Base-by-base conservation (phyloP, 1,140 invertebrate species). In the Drosophila nikananu region DNA sequence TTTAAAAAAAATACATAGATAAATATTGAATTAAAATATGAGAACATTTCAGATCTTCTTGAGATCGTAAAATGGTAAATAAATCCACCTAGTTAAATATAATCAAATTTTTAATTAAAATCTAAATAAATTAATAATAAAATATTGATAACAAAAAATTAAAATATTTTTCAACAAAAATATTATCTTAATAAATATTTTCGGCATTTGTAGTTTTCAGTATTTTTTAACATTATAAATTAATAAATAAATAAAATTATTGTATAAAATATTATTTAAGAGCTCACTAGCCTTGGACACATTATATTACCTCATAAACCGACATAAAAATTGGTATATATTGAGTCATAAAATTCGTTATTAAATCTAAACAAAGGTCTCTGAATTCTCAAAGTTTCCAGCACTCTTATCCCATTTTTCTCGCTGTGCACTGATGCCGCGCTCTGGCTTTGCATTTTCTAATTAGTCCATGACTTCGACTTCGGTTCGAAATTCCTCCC, bases 381-480 rank as follows among this genome's bases (percentile, higher is more conserved):
- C 12, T 21, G 7, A 32, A 15, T 7, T 54, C 4, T 8, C 3
- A 23, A 17, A 4, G 8, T 23, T 17, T 35, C 4, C 12, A 4
- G 23, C 15, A 23, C 4, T 10, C 2, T 0, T 5, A 2, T 13
- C 30, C 35, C 2, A 2, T 3, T 23, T 55, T 55, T 37, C 15
- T 21, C 54, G 5, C 21, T 25, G 54, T 57, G 54, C 61, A 55
- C 27, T 42, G 67, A 54, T 63, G 66, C 46, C 59, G 42, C 32
- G 74, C 63, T 68, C 49, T 52, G 66, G 54, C 68, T 74, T 76
- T 75, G 41, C 49, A 74, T 84, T 87, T 87, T 87, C 84, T 89
- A 87, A 87, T 87, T 87, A 87, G 84, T 81, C 81, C 86, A 89
- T 67, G 77, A 83, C 71, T 73, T 55, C 42, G 32, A 21, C 25